Evolutionary conservation across 2,113 vertebrate genomes (phyloP).

Genomic region (Caretta caretta): DNA sequence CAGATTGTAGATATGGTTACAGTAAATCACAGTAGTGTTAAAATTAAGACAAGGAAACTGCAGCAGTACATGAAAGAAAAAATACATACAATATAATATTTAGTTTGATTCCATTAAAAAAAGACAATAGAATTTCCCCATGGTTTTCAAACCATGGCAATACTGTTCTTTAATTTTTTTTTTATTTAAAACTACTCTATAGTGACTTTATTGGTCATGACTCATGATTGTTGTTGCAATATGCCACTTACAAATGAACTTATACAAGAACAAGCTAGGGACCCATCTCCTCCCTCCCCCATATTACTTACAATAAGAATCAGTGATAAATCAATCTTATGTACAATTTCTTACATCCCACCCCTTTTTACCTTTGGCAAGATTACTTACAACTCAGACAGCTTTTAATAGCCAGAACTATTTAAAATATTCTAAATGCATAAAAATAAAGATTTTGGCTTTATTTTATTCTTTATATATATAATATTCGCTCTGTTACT

Average conservation of each 20-base stretch:
- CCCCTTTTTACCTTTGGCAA: constrained; percentile 95
- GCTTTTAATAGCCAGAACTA: constrained; percentile 94
- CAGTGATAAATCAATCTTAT: constrained; percentile 88
- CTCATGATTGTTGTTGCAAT: constrained; percentile 80
- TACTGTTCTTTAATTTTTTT: constrained; percentile 77
- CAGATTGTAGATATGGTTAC: constrained; percentile 70
- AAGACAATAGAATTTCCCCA: constrained; percentile 69
- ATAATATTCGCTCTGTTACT: constrained; percentile 84
- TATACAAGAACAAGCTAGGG: constrained; percentile 74
- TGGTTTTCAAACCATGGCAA: constrained; percentile 79
- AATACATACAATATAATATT: constrained; percentile 71
- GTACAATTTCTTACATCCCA: constrained; percentile 90
- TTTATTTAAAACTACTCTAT: constrained; percentile 76
- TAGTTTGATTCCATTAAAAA: constrained; percentile 74
- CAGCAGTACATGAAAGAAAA: constrained; percentile 78
- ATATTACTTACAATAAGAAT: constrained; percentile 81
- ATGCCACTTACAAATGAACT: constrained; percentile 81
- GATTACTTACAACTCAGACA: constrained; percentile 97
- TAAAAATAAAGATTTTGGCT: constrained; percentile 99
- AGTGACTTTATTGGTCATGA: constrained; percentile 75
- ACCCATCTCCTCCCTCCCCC: constrained; percentile 60
- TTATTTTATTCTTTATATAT: constrained; percentile 85
- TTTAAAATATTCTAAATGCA: constrained; percentile 99
- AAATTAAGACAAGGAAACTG: constrained; percentile 81
- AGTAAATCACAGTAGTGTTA: constrained; percentile 81